Evolutionary conservation across 2,888 invertebrate genomes (phyloP).

Genomic region (Nymphalis urticae): DNA sequence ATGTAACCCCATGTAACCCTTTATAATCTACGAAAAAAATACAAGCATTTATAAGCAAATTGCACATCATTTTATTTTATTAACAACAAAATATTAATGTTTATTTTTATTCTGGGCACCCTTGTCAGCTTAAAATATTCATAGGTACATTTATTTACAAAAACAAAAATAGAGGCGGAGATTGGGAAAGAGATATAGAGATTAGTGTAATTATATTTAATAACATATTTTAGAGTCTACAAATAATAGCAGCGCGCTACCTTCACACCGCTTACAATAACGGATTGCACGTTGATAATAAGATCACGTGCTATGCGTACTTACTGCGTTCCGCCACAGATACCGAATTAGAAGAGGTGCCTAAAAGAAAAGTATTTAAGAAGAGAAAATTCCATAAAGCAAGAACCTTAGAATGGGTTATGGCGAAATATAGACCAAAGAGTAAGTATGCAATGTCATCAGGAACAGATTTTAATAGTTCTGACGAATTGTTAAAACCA

Average conservation of each 20-base stretch:
- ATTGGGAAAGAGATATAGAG: no score
- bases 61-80: no score
- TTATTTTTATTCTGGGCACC: no score
- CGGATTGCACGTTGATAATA: constrained; percentile 69
- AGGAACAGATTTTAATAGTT: constrained; percentile 61
- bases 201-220: no score
- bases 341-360: constrained; percentile 46
- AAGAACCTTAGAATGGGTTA: constrained; percentile 68
- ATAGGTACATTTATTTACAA: no score
- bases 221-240: constrained; percentile 57
- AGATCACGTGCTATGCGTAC: constrained; percentile 64
- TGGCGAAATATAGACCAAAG: constrained; percentile 51
- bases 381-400: constrained; percentile 47
- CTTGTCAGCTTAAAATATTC: no score
- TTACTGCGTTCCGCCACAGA: constrained; percentile 64
- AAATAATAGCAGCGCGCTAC: constrained; percentile 69
- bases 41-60: no score
- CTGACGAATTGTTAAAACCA: constrained; percentile 69
- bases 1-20: no score
- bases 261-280: constrained; percentile 73
- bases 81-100: no score
- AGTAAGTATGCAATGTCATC: constrained; percentile 53
- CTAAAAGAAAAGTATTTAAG: constrained; percentile 30
- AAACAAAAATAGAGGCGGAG: no score
- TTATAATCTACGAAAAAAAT: no score